Conservation (phyloP, 2,797 vertebrate species). For the Phoxinus dragarum region DNA sequence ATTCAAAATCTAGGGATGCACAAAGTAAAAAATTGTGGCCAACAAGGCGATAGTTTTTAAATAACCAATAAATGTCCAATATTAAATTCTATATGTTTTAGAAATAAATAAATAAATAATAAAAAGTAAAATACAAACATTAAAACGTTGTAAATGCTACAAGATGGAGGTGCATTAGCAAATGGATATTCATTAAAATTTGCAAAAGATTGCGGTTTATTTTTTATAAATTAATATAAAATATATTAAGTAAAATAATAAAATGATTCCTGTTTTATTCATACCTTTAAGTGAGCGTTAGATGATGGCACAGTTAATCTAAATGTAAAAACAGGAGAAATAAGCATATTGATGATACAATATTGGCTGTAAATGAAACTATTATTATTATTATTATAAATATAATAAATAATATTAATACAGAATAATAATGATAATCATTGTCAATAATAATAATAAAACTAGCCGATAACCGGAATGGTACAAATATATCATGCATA, state of each 20-base stretch:
- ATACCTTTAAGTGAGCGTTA: background rate
- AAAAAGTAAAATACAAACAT: background rate
- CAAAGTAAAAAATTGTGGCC: background rate
- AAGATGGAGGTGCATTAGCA: background rate
- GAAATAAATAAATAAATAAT: background rate
- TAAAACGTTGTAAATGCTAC: background rate
- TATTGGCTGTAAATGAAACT: background rate
- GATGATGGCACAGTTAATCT: background rate
- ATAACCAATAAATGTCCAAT: background rate
- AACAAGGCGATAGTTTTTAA: background rate
- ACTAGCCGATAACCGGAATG: background rate
- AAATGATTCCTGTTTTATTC: background rate
- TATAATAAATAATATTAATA: background rate
- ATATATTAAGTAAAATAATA: background rate
- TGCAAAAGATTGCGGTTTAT: background rate
- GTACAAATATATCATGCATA: background rate
- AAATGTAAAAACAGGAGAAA: background rate
- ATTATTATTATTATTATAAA: background rate
- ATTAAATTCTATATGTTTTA: background rate
- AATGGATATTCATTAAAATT: background rate
- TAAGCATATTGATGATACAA: background rate
- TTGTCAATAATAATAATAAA: background rate
- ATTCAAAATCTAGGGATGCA: background rate
- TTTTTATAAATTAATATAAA: background rate
- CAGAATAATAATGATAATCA: background rate